A percentile compares a stretch with the other conserved stretches of the same genome.
These are phyloP conservation scores for Rosalia funebris DNA, from an alignment of 2,888 invertebrate genomes.

Conservation along the genomic window DNA sequence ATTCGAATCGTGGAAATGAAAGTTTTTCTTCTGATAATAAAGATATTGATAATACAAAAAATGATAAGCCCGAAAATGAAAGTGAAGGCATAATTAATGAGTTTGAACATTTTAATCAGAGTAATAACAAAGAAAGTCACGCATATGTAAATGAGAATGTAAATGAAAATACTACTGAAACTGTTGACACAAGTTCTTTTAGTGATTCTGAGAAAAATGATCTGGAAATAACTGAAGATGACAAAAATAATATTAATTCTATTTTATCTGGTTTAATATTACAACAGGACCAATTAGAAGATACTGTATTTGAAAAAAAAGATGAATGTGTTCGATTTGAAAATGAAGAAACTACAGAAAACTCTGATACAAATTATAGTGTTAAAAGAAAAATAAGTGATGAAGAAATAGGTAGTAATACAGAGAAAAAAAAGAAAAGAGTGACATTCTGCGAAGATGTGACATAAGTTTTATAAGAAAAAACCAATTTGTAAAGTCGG, in stretches of 20 bases:
- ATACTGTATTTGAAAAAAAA: neutral
- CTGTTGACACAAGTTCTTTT: neutral
- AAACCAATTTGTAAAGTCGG: too few species aligned
- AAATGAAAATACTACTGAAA: neutral
- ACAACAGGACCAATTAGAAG: neutral
- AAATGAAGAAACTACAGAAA: neutral
- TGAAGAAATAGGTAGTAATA: constrained; percentile 8
- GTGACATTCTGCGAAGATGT: constrained; percentile 18
- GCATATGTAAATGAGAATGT: neutral
- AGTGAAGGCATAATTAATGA: neutral
- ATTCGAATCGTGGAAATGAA: neutral
- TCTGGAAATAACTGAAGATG: neutral
- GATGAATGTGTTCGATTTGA: neutral
- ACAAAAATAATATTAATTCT: neutral
- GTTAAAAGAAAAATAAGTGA: constrained; percentile 10
- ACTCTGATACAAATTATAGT: neutral
- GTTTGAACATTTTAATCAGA: neutral
- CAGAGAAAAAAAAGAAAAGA: constrained; percentile 17
- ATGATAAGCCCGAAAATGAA: neutral
- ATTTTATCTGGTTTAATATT: neutral
- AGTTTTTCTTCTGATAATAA: neutral
- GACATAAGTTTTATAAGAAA: too few species aligned
- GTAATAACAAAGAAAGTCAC: neutral
- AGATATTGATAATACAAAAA: neutral
- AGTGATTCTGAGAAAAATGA: neutral